Conservation (phyloP, 2,888 invertebrate genomes). For the Drosophila mimetica region DNA sequence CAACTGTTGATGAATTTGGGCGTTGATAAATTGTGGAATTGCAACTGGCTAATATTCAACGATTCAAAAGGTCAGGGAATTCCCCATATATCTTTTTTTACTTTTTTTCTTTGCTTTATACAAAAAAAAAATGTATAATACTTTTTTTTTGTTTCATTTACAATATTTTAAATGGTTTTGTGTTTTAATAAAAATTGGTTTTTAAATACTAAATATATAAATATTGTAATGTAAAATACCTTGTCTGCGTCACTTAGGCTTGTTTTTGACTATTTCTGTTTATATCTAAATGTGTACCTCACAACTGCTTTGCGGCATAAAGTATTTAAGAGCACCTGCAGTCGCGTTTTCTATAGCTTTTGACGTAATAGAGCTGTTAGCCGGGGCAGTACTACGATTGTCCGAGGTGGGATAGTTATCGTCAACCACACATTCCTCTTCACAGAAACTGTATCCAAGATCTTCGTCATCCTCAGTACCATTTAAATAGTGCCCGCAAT, state of each 20-base stretch:
- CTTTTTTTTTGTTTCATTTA: not conserved
- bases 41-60: too few relatives aligned
- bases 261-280: conserved; percentile 34
- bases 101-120: too few relatives aligned
- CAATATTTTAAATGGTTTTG: not conserved
- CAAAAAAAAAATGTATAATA: not conserved
- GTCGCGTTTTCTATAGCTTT: conserved; percentile 60
- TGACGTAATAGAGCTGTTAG: not conserved
- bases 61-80: too few relatives aligned
- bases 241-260: conserved; percentile 70
- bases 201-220: not conserved
- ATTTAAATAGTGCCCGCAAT: conserved; percentile 28
- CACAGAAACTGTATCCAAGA: conserved; percentile 79
- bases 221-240: conserved; percentile 52
- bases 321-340: conserved; percentile 69
- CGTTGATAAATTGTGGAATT: too few relatives aligned
- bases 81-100: too few relatives aligned
- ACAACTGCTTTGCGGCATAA: conserved; percentile 73
- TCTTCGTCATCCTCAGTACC: conserved; percentile 71
- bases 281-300: conserved; percentile 3
- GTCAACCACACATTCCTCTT: conserved; percentile 69
- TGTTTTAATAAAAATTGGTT: not conserved
- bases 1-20: too few relatives aligned
- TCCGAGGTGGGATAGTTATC: conserved; percentile 27
- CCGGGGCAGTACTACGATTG: conserved; percentile 11